Evolutionary conservation across 1,140 invertebrate genomes (phyloP).

Genomic region (Rhizoglyphus robini): DNA sequence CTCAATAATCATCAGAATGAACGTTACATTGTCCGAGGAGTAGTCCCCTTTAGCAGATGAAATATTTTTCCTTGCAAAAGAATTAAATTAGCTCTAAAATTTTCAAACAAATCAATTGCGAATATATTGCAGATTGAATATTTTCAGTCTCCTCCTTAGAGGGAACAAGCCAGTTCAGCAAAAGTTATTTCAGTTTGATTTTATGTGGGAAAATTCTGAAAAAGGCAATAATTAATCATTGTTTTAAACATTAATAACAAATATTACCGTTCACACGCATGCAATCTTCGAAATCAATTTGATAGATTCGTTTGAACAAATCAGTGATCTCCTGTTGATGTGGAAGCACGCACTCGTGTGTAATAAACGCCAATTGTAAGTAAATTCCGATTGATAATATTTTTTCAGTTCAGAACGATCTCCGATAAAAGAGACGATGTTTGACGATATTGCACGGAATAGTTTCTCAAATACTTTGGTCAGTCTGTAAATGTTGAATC

Average conservation of each 20-base stretch:
- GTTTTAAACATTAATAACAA: no score
- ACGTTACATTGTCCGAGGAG: not conserved
- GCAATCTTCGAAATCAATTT: constrained; percentile 2
- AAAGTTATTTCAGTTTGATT: no score
- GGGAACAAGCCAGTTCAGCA: no score
- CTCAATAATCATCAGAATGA: no score
- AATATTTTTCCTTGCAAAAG: not conserved
- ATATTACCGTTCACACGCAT: no score
- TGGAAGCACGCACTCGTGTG: not conserved
- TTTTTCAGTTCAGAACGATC: not conserved
- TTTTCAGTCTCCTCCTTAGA: no score
- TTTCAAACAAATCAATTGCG: no score
- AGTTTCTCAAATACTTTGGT: not conserved
- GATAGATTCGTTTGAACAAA: not conserved
- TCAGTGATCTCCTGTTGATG: not conserved
- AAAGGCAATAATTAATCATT: no score
- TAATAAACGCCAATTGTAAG: not conserved
- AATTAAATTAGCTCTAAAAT: not conserved
- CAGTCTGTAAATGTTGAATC: no score
- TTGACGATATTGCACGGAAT: not conserved
- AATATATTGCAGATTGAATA: not conserved
- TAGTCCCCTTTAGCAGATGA: not conserved
- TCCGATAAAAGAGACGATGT: not conserved
- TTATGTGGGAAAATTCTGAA: no score
- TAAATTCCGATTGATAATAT: constrained; percentile 1